Conservation (phyloP, 2,888 invertebrate species). For the Tenthredo distinguenda region DNA sequence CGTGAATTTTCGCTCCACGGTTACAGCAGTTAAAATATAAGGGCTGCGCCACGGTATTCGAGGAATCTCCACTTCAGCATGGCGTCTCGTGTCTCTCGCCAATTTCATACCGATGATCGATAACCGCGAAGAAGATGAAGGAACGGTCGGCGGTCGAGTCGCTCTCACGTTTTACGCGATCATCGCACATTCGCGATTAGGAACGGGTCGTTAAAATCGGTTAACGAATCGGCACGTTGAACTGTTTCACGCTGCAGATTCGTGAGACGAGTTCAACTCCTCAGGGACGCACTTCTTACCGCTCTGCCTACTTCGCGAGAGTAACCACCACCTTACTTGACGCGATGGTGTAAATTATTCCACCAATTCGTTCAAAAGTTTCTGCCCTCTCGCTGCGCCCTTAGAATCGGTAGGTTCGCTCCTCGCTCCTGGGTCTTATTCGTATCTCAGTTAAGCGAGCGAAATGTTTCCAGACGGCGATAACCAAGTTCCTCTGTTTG, state of each 20-base stretch:
- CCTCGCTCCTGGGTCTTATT: constrained; percentile 53
- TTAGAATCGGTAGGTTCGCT: constrained; percentile 56
- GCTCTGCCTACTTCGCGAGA: constrained; percentile 3
- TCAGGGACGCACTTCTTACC: constrained; percentile 42
- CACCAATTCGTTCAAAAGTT: constrained; percentile 54
- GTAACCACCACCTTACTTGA: constrained; percentile 5
- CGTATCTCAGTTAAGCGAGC: constrained; percentile 20
- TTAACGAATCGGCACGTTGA: constrained; percentile 38
- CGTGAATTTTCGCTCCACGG: constrained; percentile 26
- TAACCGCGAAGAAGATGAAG: constrained; percentile 30
- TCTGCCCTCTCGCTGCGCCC: constrained; percentile 56
- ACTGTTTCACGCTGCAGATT: constrained; percentile 14
- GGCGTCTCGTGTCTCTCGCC: not conserved
- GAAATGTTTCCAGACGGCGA: constrained; percentile 42
- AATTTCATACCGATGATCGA: constrained; percentile 37
- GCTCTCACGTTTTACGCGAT: constrained; percentile 13
- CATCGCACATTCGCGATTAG: not conserved
- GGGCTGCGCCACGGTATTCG: constrained; percentile 32
- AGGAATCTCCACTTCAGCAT: not conserved
- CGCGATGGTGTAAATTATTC: constrained; percentile 57
- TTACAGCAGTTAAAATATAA: constrained; percentile 37
- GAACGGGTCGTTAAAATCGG: constrained; percentile 2
- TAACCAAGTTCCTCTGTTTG: constrained; percentile 48
- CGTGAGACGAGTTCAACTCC: constrained; percentile 21
- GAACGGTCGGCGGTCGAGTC: not conserved